Evolutionary conservation across 2,797 vertebrate species (phyloP).

Genomic region (Gymnodraco acuticeps): DNA sequence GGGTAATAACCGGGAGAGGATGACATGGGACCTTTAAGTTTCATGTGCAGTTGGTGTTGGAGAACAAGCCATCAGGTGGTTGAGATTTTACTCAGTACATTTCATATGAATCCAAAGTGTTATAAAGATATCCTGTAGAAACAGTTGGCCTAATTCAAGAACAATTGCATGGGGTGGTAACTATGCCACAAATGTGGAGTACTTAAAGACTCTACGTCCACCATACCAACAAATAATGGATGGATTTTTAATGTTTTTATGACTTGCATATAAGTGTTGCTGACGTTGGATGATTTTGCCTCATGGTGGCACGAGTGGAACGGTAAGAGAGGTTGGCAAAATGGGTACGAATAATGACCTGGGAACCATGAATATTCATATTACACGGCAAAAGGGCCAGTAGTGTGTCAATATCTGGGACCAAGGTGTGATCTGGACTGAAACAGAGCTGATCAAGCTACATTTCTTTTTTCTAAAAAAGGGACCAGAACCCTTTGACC

Average conservation of each 20-base stretch:
- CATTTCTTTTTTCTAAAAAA: background rate
- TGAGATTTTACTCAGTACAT: background rate
- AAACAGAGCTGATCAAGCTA: constrained; percentile 12
- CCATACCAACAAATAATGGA: background rate
- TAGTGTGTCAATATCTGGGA: background rate
- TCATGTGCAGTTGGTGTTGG: background rate
- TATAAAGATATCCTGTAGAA: background rate
- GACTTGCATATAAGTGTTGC: no score
- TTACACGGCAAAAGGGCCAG: background rate
- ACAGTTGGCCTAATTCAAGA: no score
- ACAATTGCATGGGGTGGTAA: no score
- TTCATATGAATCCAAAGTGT: background rate
- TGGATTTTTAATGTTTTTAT: no score
- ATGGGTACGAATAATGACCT: background rate
- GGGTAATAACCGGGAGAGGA: no score
- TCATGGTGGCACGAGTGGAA: no score
- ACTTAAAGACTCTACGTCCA: background rate
- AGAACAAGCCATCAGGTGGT: background rate
- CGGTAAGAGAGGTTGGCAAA: background rate
- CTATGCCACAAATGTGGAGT: background rate
- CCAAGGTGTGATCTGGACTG: background rate
- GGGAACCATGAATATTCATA: background rate
- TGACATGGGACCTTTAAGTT: no score
- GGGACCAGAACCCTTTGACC: background rate
- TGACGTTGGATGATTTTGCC: no score